phyloP scores from a whole-genome alignment of 2,888 invertebrate genomes.

The Campoplex capitator region DNA sequence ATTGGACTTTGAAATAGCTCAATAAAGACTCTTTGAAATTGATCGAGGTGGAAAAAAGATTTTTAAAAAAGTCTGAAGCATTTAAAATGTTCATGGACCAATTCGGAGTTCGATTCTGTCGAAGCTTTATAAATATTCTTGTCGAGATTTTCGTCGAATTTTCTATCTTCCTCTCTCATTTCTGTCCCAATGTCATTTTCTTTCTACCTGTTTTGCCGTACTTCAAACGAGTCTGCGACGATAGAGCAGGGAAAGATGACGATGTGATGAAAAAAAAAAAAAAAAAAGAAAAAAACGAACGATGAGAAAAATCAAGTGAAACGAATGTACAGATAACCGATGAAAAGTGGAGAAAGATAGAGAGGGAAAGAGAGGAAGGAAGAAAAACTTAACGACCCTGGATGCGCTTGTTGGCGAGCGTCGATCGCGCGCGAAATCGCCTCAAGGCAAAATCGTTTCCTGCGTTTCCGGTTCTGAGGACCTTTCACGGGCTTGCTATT shows the following conservation, averaged over 20 bases:
- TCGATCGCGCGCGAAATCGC: slow-evolving; percentile 59
- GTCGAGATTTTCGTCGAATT: slow-evolving; percentile 6
- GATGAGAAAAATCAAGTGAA: slow-evolving; percentile 16
- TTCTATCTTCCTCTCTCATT: background rate
- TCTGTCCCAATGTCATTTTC: slow-evolving; percentile 27
- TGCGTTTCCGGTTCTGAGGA: slow-evolving; percentile 72
- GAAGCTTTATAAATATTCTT: background rate
- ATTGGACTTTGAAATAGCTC: background rate
- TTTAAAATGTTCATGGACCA: background rate
- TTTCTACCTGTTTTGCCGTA: slow-evolving; percentile 51
- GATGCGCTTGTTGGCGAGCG: slow-evolving; percentile 41
- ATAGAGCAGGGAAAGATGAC: slow-evolving; percentile 40
- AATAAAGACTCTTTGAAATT: background rate
- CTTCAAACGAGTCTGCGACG: slow-evolving; percentile 67
- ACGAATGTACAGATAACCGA: slow-evolving; percentile 6
- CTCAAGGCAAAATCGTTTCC: slow-evolving; percentile 70
- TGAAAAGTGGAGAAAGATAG: slow-evolving; percentile 16
- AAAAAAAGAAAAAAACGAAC: background rate
- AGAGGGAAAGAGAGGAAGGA: slow-evolving; percentile 4
- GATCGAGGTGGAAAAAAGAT: too few species aligned
- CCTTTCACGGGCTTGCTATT: slow-evolving; percentile 34
- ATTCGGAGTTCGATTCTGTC: background rate
- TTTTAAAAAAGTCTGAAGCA: background rate
- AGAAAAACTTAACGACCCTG: slow-evolving; percentile 62
- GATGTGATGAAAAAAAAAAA: slow-evolving; percentile 17